A percentile compares a stretch with the other conserved stretches of the same genome.
Conservation (phyloP, 2,113 vertebrate genomes). For the Lasiurus cinereus region DNA sequence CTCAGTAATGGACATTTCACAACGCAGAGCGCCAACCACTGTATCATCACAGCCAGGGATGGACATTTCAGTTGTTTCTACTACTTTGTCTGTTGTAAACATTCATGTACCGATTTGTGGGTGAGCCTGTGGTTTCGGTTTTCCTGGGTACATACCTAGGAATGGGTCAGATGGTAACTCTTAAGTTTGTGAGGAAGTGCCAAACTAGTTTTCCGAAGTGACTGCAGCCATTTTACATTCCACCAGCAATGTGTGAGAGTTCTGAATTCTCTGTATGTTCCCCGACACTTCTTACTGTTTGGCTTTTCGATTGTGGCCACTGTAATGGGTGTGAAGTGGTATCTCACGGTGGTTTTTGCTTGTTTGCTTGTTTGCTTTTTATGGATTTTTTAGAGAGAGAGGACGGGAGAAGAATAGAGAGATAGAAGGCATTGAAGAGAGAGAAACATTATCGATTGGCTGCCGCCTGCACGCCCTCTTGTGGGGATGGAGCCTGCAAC, state of each 20-base stretch:
- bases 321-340: background rate
- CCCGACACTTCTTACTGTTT: background rate
- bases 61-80: background rate
- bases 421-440: no score
- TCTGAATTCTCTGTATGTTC: background rate
- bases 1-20: accelerated
- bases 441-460: no score
- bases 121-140: background rate
- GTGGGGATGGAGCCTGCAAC: no score
- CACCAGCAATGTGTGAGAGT: background rate
- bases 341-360: background rate
- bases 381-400: no score
- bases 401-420: no score
- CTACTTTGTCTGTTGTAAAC: background rate
- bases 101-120: background rate
- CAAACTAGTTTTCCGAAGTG: background rate
- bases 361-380: background rate
- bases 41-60: no score
- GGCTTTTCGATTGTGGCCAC: background rate
- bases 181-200: background rate
- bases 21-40: no score
- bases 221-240: background rate
- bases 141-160: background rate
- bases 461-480: no score
- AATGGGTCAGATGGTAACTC: background rate